These are phyloP conservation scores for Choristoneura fumiferana DNA, from an alignment of 1,140 invertebrate species.

Conservation along the genomic window DNA sequence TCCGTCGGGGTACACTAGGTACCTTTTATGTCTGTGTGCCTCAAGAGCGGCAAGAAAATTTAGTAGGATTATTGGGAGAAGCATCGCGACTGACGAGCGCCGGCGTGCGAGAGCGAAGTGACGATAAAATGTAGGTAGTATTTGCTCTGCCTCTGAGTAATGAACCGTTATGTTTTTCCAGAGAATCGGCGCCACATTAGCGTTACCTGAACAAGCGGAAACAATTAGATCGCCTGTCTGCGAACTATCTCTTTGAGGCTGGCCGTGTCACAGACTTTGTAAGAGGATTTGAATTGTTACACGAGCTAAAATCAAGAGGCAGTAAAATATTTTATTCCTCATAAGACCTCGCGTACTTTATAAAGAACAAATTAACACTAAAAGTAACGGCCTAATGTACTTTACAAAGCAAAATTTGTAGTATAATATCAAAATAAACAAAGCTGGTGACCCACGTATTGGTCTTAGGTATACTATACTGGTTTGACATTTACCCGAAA, in stretches of 20 bases:
- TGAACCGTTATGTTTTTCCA: slow-evolving; percentile 74
- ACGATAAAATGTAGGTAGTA: slow-evolving; percentile 60
- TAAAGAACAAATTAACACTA: no score
- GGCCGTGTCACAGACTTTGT: no score
- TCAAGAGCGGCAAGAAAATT: slow-evolving; percentile 44
- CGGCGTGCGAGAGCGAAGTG: slow-evolving; percentile 54
- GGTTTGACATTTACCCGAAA: no score
- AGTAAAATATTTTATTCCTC: no score
- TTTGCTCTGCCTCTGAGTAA: slow-evolving; percentile 63
- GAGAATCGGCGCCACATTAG: slow-evolving; percentile 45
- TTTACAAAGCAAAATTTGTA: no score
- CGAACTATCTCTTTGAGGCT: neutral
- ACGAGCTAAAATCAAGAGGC: no score
- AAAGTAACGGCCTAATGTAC: no score
- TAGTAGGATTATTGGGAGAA: slow-evolving; percentile 51
- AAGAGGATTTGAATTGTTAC: no score
- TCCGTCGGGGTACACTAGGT: slow-evolving; percentile 73
- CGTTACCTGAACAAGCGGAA: neutral
- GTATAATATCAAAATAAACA: no score
- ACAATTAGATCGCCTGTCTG: slow-evolving; percentile 8
- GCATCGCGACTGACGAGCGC: slow-evolving; percentile 40
- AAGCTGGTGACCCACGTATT: no score
- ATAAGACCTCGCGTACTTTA: no score
- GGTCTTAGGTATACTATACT: no score
- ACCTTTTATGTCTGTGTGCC: slow-evolving; percentile 56